A percentile compares a stretch with the other conserved stretches of the same genome.
Conservation (phyloP, 2,888 invertebrate genomes). For the Synanthedon tipuliformis region DNA sequence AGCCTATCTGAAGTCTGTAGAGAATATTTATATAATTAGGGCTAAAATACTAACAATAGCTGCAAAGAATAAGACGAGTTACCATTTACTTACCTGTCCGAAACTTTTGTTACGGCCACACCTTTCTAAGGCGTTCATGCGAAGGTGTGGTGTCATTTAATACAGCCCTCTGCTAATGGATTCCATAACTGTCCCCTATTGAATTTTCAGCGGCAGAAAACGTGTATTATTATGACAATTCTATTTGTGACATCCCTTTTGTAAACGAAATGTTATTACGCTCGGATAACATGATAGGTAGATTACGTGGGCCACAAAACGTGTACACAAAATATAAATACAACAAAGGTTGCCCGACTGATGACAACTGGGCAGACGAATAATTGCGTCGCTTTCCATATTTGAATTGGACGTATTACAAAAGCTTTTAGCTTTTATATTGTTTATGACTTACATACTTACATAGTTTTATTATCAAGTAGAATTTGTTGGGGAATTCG, state of each 20-base stretch:
- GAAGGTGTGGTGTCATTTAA: conserved; percentile 25
- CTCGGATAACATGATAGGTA: neutral
- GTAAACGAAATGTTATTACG: neutral
- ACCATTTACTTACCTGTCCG: conserved; percentile 12
- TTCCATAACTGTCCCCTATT: conserved; percentile 26
- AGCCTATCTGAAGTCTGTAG: no score
- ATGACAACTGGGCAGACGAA: neutral
- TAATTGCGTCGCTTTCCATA: neutral
- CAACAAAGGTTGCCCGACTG: neutral
- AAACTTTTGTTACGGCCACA: conserved; percentile 13
- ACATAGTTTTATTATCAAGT: no score
- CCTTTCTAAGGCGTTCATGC: conserved; percentile 12
- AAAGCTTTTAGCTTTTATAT: no score
- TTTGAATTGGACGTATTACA: no score
- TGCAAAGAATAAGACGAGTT: neutral
- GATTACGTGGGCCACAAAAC: neutral
- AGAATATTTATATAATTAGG: no score
- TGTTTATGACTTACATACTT: no score
- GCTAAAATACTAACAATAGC: no score
- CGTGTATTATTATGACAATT: conserved; percentile 20
- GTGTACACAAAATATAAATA: neutral
- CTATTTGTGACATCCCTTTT: conserved; percentile 6
- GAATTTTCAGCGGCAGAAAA: conserved; percentile 28
- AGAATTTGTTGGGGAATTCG: no score
- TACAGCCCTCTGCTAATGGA: conserved; percentile 20